These are phyloP conservation scores for Rousettus madagascariensis DNA, from an alignment of 2,797 vertebrate species.

Conservation along the genomic window DNA sequence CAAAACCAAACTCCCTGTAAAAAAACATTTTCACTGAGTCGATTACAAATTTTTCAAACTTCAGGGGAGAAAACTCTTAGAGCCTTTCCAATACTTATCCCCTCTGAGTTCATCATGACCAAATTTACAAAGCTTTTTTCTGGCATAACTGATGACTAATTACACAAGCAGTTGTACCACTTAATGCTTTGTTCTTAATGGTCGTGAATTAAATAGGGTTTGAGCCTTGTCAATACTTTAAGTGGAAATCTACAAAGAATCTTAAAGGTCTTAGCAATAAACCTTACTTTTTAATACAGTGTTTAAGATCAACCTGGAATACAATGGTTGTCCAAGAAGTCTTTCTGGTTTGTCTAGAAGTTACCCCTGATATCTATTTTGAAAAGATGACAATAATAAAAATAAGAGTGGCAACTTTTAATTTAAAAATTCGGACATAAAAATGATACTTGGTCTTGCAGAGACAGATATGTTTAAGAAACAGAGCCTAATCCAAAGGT, in stretches of 20 bases:
- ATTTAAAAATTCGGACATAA: neutral
- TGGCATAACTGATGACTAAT: slow-evolving; percentile 34
- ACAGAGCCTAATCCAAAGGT: neutral
- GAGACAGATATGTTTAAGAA: neutral
- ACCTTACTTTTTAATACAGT: neutral
- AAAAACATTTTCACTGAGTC: neutral
- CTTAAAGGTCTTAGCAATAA: neutral
- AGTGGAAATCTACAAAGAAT: neutral
- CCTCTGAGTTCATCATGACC: slow-evolving; percentile 47
- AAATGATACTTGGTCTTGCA: neutral
- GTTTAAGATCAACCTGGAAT: neutral
- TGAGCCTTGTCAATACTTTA: slow-evolving; percentile 46
- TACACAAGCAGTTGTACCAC: slow-evolving; percentile 42
- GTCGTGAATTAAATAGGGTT: slow-evolving; percentile 28
- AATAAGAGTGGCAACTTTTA: neutral
- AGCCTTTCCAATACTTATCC: slow-evolving; percentile 19
- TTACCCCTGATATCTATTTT: neutral
- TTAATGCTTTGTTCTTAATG: slow-evolving; percentile 62
- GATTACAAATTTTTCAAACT: neutral
- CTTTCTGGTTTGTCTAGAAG: neutral
- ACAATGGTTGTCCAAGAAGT: neutral
- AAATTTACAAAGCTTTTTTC: slow-evolving; percentile 36
- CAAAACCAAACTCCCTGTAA: slow-evolving; percentile 40
- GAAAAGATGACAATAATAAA: neutral
- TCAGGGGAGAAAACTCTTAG: neutral